Base-by-base conservation (phyloP, 2,113 vertebrate species). In the Trogon surrucura region DNA sequence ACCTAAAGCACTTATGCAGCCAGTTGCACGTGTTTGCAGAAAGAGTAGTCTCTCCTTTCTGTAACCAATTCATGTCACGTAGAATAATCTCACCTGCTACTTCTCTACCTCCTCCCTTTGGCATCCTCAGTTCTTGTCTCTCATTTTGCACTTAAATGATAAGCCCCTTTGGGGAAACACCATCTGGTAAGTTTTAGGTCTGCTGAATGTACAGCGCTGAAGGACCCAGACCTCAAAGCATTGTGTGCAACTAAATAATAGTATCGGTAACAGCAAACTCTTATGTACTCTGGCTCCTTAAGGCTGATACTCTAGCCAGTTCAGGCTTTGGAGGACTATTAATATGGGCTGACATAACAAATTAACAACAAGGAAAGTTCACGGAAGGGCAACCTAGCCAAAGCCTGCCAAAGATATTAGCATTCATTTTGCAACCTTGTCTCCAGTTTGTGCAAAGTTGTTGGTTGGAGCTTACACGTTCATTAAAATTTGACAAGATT, bases 401-500 rank as follows among this genome's bases (percentile, higher is more conserved):
- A 97, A 97, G 89, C 85, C 81, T 97, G 95, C 95, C 96, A 97
- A 96, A 91, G 78, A 78, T 87, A 98, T 98, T 98, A 97, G 94
- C 92, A 98, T 98, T 95, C 93, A 18, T 78, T 96, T 92, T 91
- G 92, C 96, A 97, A 95, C 96, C 97, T 95, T 92, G 88, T 96
- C 92, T 98, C 77, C 90, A 95, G 94, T 97, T 98, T 96, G 93
- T 96, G 74, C 91, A 95, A 97, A 98, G 96, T 97, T 97, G 97
- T 97, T 97, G 96, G 95, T 97, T 97, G 94, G 96, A 98, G 97
- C 98, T 98, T 98, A 97, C 5, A 17, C 95, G 97, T 98, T 97
- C 97, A 98, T 98, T 98, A 98, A 98, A 98, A 97, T 98, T 97
- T 98, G 97, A 98, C 97, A 97, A 97, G 93, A 96, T 98, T 98